Evolutionary conservation across 1,140 invertebrate species (phyloP).

Genomic region (Zophobas atratus): DNA sequence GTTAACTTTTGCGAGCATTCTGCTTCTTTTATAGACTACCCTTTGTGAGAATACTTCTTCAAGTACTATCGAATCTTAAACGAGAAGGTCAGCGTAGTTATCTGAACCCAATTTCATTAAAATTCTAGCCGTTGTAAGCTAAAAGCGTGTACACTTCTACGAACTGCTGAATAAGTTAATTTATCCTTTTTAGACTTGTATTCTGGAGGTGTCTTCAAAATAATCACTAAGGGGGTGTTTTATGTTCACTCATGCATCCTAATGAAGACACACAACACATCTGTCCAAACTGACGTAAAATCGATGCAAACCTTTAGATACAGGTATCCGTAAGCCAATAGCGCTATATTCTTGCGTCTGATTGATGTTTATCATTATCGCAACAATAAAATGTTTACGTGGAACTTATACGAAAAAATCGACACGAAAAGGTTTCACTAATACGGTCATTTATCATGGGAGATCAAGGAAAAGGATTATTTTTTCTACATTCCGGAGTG

Average conservation of each 20-base stretch:
- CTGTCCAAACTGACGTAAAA: conserved; percentile 26
- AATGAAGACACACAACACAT: conserved; percentile 34
- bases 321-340: conserved; percentile 25
- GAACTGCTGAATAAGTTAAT: conserved; percentile 1
- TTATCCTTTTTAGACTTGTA: conserved; percentile 9
- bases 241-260: conserved; percentile 26
- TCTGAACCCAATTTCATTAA: conserved; percentile 4
- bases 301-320: conserved; percentile 25
- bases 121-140: conserved; percentile 8
- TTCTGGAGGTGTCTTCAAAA: conserved; percentile 24
- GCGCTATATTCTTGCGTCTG: not conserved
- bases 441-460: conserved; percentile 28
- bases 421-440: conserved; percentile 13
- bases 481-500: not conserved
- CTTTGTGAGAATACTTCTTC: not conserved
- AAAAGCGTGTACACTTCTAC: not conserved
- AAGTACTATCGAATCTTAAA: not conserved
- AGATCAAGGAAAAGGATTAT: conserved; percentile 5
- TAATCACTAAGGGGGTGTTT: conserved; percentile 19
- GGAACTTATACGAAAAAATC: conserved; percentile 14
- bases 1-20: not conserved
- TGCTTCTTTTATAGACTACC: conserved; percentile 1
- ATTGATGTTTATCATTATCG: conserved; percentile 40
- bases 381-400: conserved; percentile 35
- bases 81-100: not conserved